Evolutionary conservation across 2,797 vertebrate genomes (phyloP).

Genomic region (Buceros bicornis): DNA sequence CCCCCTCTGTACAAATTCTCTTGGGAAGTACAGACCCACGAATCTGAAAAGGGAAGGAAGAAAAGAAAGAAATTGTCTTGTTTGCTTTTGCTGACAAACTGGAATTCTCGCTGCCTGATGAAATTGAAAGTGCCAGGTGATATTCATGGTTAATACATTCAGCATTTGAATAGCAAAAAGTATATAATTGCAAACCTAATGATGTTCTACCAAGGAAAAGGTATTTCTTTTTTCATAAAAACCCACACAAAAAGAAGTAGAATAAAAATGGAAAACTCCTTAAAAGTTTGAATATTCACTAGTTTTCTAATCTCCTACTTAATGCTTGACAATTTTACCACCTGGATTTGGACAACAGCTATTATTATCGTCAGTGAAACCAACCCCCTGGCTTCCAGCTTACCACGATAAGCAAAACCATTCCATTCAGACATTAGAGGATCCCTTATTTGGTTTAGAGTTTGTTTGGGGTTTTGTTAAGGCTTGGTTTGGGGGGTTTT

Average conservation of each 20-base stretch:
- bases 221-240: neutral
- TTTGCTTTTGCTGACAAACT: neutral
- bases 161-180: neutral
- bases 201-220: neutral
- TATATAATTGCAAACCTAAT: neutral
- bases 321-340: neutral
- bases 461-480: neutral
- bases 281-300: neutral
- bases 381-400: neutral
- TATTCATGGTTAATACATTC: neutral
- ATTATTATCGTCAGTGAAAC: neutral
- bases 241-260: neutral
- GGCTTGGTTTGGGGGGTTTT: neutral
- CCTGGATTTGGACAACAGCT: neutral
- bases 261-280: neutral
- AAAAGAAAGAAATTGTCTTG: neutral
- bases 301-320: neutral
- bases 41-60: slow-evolving; percentile 38
- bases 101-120: neutral
- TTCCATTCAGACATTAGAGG: neutral
- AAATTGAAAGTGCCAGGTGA: neutral
- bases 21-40: slow-evolving; percentile 27
- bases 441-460: neutral
- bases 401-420: neutral
- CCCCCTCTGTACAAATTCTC: neutral